Evolutionary conservation across 2,888 invertebrate genomes (phyloP).

Genomic region (Athetis lepigone): DNA sequence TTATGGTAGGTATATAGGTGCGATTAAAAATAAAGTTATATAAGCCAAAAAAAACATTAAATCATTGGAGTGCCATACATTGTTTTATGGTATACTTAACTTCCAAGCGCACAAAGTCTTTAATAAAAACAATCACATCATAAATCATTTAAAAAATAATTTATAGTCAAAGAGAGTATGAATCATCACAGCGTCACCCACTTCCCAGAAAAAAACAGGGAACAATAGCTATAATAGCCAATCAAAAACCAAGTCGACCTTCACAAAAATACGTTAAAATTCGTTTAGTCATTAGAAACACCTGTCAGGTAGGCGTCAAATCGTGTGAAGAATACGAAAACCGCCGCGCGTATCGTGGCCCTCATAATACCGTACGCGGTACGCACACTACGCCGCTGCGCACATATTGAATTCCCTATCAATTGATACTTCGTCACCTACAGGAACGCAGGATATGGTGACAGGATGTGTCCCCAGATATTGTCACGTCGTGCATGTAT

Average conservation of each 20-base stretch:
- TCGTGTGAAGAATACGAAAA: constrained; percentile 78
- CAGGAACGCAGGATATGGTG: constrained; percentile 79
- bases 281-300: constrained; percentile 72
- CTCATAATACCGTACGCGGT: constrained; percentile 68
- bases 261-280: constrained; percentile 72
- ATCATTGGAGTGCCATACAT: too few species aligned
- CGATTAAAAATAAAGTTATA: too few species aligned
- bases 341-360: constrained; percentile 71
- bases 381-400: constrained; percentile 50
- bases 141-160: constrained; percentile 10
- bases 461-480: constrained; percentile 77
- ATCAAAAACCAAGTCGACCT: constrained; percentile 48
- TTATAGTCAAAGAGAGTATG: not conserved
- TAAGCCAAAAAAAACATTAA: too few species aligned
- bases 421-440: constrained; percentile 84
- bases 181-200: constrained; percentile 11
- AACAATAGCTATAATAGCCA: constrained; percentile 4
- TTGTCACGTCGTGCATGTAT: constrained; percentile 65
- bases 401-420: constrained; percentile 85
- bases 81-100: too few species aligned
- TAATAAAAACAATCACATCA: not conserved
- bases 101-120: too few species aligned
- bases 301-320: constrained; percentile 77
- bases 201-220: constrained; percentile 19
- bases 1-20: too few species aligned